Conservation (phyloP, 2,797 vertebrate genomes). For the Eulemur coronatus region DNA sequence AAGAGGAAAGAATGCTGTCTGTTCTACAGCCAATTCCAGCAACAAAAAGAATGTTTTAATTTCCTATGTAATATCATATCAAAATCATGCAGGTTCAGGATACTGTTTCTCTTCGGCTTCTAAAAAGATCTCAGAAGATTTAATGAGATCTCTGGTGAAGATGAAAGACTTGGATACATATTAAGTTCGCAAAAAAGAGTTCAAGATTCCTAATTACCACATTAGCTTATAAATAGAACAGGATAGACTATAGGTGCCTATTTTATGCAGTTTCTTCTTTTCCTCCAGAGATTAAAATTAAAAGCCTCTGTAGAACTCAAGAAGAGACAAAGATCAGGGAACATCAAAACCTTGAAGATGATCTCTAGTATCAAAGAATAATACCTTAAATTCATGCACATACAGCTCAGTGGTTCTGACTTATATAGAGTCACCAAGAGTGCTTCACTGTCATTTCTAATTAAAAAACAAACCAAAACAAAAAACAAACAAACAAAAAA, state of each 20-base stretch:
- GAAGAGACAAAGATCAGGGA: neutral
- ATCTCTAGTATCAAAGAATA: neutral
- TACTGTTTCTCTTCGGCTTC: constrained; percentile 70
- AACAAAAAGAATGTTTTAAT: constrained; percentile 83
- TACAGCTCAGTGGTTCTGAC: neutral
- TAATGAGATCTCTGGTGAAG: constrained; percentile 63
- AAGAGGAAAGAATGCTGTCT: constrained; percentile 76
- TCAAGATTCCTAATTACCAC: constrained; percentile 31
- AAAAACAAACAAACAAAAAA: too few species aligned
- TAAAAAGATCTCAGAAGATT: constrained; percentile 70
- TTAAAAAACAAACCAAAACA: too few species aligned
- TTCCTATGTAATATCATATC: constrained; percentile 74
- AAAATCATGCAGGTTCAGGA: constrained; percentile 74
- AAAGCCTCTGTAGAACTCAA: neutral
- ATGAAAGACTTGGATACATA: constrained; percentile 28
- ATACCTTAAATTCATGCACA: neutral
- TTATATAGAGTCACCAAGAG: neutral
- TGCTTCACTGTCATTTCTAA: neutral
- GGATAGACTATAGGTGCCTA: neutral
- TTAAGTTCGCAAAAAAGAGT: constrained; percentile 44
- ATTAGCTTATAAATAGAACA: constrained; percentile 48
- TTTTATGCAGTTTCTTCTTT: constrained; percentile 13
- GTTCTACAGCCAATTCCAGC: constrained; percentile 76
- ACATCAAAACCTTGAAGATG: neutral
- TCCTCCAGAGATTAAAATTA: neutral